Evolutionary conservation across 2,797 vertebrate species (phyloP), one percentile per base, ranked within the genome.

Genomic region (Paratrypauchen microcephalus): DNA sequence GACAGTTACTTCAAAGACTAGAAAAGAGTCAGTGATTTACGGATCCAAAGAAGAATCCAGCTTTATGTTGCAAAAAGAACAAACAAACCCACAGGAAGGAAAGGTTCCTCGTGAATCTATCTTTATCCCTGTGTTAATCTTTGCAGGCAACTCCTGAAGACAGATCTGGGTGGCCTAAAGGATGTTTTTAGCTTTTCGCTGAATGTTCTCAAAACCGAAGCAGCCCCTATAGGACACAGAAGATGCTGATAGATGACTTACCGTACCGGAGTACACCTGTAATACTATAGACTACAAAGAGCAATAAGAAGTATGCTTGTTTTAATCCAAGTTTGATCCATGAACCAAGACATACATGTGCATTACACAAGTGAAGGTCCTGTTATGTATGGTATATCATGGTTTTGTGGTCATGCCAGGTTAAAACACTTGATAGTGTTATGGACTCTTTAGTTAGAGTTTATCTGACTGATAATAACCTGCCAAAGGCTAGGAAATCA

Each of bases 1-100:
- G 74, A 79, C 66, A 68, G 83, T 83, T 88, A 85, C 81, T 87
- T 87, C 68, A 72, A 83, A 84, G 87, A 86, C 36, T 21, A 52
- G 73, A 71, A 77, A 76, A 74, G 71, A 66, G 70, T 86, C 82
- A 72, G 75, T 85, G 62, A 79, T 81, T 68, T 76, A 85, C 36
- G 74, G 28, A 60, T 58, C 69, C 79, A 72, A 57, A 55, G 63
- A 67, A 41, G 45, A 6, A 23, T 54, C 24, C 68, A 69, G 58
- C 59, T 70, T 66, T 59, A 71, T 70, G 64, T 74, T 61, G 68
- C 72, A 68, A 59, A 6, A 60, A 79, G 70, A 65, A 68, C 59
- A 15, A 65, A 55, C 67, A 72, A 71, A 73, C 2, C 57, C 67
- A 57, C 45, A 48, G 39, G 60, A 54, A 32, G 66, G 67, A 80